Evolutionary conservation across 2,888 invertebrate genomes (phyloP).

Genomic region (Metalampra italica): DNA sequence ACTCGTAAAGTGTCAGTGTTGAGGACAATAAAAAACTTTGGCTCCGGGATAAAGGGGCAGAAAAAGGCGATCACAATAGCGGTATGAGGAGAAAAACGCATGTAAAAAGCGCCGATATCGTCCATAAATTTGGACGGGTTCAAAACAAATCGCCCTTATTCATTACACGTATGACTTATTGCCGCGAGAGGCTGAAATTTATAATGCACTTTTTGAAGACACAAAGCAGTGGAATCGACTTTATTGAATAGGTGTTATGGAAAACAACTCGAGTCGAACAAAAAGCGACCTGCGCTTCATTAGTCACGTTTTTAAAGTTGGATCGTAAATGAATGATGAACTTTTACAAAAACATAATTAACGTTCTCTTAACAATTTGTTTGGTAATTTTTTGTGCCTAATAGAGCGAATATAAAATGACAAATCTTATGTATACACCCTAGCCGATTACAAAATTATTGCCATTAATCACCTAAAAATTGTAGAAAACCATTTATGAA

Average conservation of each 20-base stretch:
- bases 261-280: slow-evolving; percentile 49
- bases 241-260: slow-evolving; percentile 42
- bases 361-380: slow-evolving; percentile 25
- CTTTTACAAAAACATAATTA: slow-evolving; percentile 31
- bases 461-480: no score
- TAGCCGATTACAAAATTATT: no score
- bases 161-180: slow-evolving; percentile 78
- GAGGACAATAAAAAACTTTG: slow-evolving; percentile 65
- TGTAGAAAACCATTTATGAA: no score
- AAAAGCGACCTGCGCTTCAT: slow-evolving; percentile 56
- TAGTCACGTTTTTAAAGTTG: slow-evolving; percentile 54
- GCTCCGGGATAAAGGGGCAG: slow-evolving; percentile 62
- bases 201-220: slow-evolving; percentile 65
- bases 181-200: slow-evolving; percentile 56
- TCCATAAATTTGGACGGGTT: slow-evolving; percentile 75
- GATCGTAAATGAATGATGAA: slow-evolving; percentile 31
- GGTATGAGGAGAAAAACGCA: slow-evolving; percentile 68
- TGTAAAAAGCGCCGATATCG: slow-evolving; percentile 71
- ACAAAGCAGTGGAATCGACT: slow-evolving; percentile 52
- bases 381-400: slow-evolving; percentile 30
- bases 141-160: slow-evolving; percentile 79
- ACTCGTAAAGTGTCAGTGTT: slow-evolving; percentile 77
- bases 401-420: slow-evolving; percentile 29
- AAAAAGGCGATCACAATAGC: slow-evolving; percentile 72
- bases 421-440: background rate